These are phyloP conservation scores for Tapirus terrestris DNA, from an alignment of 2,113 vertebrate genomes.

Conservation along the genomic window DNA sequence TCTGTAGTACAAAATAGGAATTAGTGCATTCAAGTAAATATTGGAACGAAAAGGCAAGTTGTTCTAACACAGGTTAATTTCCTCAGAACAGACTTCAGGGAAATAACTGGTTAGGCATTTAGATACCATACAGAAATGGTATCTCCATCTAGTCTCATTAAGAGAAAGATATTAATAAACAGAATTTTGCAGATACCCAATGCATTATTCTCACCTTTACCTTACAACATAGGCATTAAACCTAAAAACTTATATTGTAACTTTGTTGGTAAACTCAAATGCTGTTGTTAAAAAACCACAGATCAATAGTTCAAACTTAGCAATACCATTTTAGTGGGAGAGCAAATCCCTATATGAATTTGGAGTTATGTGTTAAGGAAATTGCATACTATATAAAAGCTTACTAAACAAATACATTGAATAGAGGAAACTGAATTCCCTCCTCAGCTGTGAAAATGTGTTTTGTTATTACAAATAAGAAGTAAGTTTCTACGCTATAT, in stretches of 20 bases:
- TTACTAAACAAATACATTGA: conserved; percentile 64
- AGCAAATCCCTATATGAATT: background rate
- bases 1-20: background rate
- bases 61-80: background rate
- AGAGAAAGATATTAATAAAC: background rate
- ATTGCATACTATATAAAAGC: background rate
- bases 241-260: background rate
- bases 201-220: background rate
- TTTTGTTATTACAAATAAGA: conserved; percentile 52
- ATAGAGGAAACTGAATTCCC: conserved; percentile 26
- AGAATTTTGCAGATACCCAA: background rate
- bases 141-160: background rate
- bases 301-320: conserved; percentile 47
- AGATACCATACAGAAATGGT: background rate
- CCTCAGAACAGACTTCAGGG: background rate
- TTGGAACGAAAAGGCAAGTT: background rate
- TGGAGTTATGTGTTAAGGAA: conserved; percentile 8
- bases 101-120: background rate
- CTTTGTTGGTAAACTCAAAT: conserved; percentile 46
- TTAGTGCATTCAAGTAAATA: background rate
- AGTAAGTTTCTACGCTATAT: conserved; percentile 26
- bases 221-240: background rate
- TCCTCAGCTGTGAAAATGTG: background rate
- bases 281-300: background rate
- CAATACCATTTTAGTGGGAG: background rate